Evolutionary conservation across 53 echinoderm and acorn worm genomes (phyloP).

Genomic region (Crossaster papposus): DNA sequence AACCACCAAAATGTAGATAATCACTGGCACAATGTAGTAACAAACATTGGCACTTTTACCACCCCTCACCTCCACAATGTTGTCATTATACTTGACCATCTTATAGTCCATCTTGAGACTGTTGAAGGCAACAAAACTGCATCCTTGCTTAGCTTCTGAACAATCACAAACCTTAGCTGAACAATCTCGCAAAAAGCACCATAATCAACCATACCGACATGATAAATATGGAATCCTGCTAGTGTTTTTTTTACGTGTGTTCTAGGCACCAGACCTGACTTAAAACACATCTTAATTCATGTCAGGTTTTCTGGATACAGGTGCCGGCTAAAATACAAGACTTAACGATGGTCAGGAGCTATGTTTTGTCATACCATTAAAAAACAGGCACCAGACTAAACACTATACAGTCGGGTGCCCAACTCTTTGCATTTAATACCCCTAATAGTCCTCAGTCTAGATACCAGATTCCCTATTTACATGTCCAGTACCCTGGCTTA

Average conservation of each 20-base stretch:
- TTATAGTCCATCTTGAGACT: too few relatives aligned
- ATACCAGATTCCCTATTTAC: slow-evolving; percentile 11
- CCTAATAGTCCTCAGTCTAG: not conserved
- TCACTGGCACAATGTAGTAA: not conserved
- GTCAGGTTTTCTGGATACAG: not conserved
- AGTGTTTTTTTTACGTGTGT: not conserved
- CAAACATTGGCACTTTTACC: not conserved
- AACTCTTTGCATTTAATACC: not conserved
- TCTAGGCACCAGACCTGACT: not conserved
- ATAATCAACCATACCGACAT: not conserved
- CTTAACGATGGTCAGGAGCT: not conserved
- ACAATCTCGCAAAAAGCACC: not conserved
- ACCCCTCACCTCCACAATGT: too few relatives aligned
- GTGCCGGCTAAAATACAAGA: not conserved
- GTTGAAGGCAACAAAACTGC: too few relatives aligned
- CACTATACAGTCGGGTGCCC: slow-evolving; percentile 1
- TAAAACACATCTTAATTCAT: not conserved
- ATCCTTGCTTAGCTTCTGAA: not conserved
- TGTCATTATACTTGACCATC: too few relatives aligned
- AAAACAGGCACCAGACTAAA: not conserved
- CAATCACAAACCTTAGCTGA: not conserved
- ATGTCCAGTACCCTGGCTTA: slow-evolving; percentile 45
- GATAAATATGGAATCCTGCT: not conserved
- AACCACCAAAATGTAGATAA: not conserved
- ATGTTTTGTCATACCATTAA: not conserved